A percentile compares a stretch with the other conserved stretches of the same genome.
Conservation (phyloP, 2,797 vertebrate species). For the Anomalospiza imberbis region DNA sequence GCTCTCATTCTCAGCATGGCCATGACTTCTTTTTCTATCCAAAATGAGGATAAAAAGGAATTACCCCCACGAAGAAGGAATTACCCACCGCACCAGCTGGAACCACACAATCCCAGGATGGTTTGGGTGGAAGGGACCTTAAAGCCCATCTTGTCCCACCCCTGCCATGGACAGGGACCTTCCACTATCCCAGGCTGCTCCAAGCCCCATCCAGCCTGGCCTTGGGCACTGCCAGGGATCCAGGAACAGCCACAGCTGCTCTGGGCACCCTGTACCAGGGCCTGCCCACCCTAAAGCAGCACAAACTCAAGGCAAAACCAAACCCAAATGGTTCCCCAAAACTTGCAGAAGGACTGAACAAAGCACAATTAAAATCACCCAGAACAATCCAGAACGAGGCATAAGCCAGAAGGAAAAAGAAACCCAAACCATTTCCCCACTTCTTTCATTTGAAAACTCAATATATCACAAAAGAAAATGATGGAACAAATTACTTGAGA, state of each 20-base stretch:
- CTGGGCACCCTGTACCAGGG: not conserved
- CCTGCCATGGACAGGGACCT: not conserved
- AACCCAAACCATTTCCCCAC: not conserved
- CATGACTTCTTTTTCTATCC: conserved; percentile 80
- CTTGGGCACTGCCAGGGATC: not conserved
- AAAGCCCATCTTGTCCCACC: not conserved
- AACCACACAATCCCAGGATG: not conserved
- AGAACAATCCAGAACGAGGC: not conserved
- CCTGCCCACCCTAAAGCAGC: not conserved
- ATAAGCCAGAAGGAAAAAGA: not conserved
- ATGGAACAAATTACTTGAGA: not conserved
- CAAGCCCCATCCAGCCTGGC: rapidly evolving
- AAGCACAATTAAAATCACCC: not conserved
- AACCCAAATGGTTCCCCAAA: not conserved
- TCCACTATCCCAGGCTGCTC: not conserved
- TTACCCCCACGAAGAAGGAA: not conserved
- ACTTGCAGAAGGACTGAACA: not conserved
- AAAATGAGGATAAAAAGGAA: not conserved
- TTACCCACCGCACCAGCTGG: rapidly evolving
- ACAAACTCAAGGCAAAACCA: not conserved
- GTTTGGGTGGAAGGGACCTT: not conserved
- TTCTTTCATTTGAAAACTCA: not conserved
- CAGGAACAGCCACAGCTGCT: not conserved
- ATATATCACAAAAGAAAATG: not conserved
- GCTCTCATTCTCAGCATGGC: conserved; percentile 79